Evolutionary conservation across 64 coral and sea anemone genomes (phyloP), one percentile per base, ranked within the genome.

Genomic region (Catalaphyllia jardinei): DNA sequence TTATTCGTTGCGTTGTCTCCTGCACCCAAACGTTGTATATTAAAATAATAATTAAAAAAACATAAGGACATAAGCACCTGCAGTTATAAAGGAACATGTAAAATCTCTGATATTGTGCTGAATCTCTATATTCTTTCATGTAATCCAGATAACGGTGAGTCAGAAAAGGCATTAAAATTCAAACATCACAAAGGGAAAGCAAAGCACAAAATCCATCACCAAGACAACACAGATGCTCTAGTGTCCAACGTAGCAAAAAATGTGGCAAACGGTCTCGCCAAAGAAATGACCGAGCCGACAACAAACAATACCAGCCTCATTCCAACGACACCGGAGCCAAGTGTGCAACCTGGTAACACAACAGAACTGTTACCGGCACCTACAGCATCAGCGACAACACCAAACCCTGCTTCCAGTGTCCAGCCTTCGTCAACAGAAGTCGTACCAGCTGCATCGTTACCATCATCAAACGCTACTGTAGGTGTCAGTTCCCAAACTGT

Each of bases 71-170:
- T 57, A 0, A 57, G 15, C 54, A 2, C 11, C 54, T 3, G 54
- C 54, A 13, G 10, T 57, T 12, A 15, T 57, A 57, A 57, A 14
- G 54, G 10, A 57, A 57, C 42, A 57, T 57, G 10, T 57, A 57
- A 2, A 57, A 57, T 57, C 54, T 0, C 1, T 57, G 15, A 57
- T 57, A 57, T 2, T 57, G 54, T 9, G 15, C 54, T 57, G 10
- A 57, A 16, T 57, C 12, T 67, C 28, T 10, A 19, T 35, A 29
- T 33, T 67, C 60, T 33, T 35, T n/a, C 63, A 4, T 86, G 1
- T 73, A 31, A 73, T 52, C 46, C 13, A 92, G 90, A 92, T 79
- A 87, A 86, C 3, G 81, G 90, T 10, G 62, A 86, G 31, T 39
- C 86, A 16, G 13, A 55, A 29, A 77, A 87, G 8, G 50, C 86